These are phyloP conservation scores for Phaedon cochleariae DNA, from an alignment of 2,888 invertebrate genomes.

Conservation along the genomic window DNA sequence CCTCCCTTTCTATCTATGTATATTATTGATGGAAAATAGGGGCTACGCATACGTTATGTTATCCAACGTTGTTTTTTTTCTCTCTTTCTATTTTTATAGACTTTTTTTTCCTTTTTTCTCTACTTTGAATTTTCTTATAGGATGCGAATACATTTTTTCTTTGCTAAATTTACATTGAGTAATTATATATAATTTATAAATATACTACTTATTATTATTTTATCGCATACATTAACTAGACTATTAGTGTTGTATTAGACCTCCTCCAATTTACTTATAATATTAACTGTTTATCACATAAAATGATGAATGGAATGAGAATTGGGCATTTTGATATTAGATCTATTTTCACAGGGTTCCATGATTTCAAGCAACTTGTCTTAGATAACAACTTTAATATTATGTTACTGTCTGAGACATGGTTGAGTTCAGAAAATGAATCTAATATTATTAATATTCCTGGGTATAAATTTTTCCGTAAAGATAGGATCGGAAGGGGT, in stretches of 20 bases:
- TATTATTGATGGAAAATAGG: no score
- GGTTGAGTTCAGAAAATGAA: no score
- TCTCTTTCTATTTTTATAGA: not conserved
- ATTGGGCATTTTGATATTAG: conserved; percentile 21
- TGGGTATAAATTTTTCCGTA: conserved; percentile 13
- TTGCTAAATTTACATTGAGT: not conserved
- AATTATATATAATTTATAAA: not conserved
- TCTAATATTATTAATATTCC: conserved; percentile 13
- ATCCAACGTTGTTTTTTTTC: not conserved
- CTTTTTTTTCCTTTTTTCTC: not conserved
- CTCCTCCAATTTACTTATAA: not conserved
- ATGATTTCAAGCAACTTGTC: no score
- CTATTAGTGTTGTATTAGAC: not conserved
- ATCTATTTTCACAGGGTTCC: conserved; percentile 22
- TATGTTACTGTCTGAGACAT: no score
- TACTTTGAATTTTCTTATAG: not conserved
- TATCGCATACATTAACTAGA: not conserved
- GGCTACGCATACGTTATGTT: not conserved
- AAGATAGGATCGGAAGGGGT: no score
- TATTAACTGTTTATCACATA: not conserved
- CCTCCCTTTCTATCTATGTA: not conserved
- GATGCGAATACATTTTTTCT: not conserved
- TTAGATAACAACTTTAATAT: no score
- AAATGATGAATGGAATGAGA: no score
- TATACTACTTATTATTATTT: no score